Base-by-base conservation (phyloP, 2,888 invertebrate species). In the Tortrix viridana region DNA sequence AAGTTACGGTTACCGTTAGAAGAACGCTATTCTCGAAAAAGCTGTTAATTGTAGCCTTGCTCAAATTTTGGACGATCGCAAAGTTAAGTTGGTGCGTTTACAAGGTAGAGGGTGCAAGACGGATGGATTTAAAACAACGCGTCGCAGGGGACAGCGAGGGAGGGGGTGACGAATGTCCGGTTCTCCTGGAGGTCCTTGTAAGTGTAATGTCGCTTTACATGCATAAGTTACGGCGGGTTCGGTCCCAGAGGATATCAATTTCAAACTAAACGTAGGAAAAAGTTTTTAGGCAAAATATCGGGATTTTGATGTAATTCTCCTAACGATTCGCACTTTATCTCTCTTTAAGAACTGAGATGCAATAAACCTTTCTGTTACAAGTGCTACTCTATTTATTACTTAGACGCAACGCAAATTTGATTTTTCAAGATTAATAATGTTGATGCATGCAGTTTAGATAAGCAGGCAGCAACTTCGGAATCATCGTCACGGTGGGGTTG, bases 121-220 rank as follows among this genome's bases (percentile, higher is more conserved):
- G 63, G 58, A 63, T 63, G 63, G 58, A 43, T 62, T 62, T 62
- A 63, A 57, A 63, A 63, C 57, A 58, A 63, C 63, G 32, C 43
- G 63, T 52, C 58, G 53, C 57, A 46, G 46, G 57, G 52, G 63
- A 57, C 50, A 9, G 4, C 0, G 38, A 41, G 23, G 46, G 23
- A 46, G 20, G 62, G 46, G 38, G 18, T 53, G 52, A 60, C 60
- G 53, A 46, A 53, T 53, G 54, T 47, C 54, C 60, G 48, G 32
- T 12, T 32, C 12, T 18, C 18, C 47, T 46, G 60, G 60, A 60
- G 41, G 44, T 46, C 22, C 52, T 32, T 32, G 53, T 26, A 41
- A 52, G 46, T 32, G 47, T 52, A 57, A 53, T 48, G 57, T 47
- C 52, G 62, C 23, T 63, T 57, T 63, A 62, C 56, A 58, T 63